Evolutionary conservation across 37 sponge, comb jelly and placozoan species (phyloP).

Genomic region (Amphimedon queenslandica): DNA sequence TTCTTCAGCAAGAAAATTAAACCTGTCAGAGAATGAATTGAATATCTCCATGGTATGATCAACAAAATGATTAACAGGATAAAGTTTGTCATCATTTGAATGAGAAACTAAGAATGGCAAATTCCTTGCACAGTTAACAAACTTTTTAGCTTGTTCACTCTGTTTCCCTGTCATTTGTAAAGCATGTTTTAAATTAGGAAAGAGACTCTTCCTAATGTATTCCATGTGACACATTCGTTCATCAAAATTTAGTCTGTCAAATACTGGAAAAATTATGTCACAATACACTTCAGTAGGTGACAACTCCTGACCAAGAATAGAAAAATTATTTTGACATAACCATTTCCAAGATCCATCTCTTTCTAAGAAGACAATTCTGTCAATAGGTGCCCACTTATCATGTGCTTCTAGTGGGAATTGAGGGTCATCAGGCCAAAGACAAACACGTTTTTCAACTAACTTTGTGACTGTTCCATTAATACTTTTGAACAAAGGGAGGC

Average conservation of each 20-base stretch:
- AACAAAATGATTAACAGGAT: background rate
- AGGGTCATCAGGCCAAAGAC: conserved; percentile 25
- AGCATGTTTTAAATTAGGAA: background rate
- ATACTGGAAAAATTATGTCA: conserved; percentile 2
- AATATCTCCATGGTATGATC: background rate
- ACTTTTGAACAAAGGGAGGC: conserved; percentile 37
- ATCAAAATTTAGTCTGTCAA: conserved; percentile 2
- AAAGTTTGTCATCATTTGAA: too few species aligned
- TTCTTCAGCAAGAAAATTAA: background rate
- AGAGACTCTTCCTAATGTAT: background rate
- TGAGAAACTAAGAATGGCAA: too few species aligned
- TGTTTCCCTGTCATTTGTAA: too few species aligned
- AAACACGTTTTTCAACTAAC: conserved; percentile 6
- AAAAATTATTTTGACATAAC: background rate
- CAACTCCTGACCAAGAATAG: background rate
- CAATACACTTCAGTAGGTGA: background rate
- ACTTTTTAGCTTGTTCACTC: too few species aligned
- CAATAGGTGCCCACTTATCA: conserved; percentile 19
- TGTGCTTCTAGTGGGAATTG: conserved; percentile 6
- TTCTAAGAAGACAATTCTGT: conserved; percentile 23
- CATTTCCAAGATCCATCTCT: conserved; percentile 23
- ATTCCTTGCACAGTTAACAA: too few species aligned
- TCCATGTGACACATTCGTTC: background rate
- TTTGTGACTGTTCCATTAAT: conserved; percentile 13
- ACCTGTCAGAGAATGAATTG: background rate